Base-by-base conservation (phyloP, 2,888 invertebrate genomes). In the Euproctis similis region DNA sequence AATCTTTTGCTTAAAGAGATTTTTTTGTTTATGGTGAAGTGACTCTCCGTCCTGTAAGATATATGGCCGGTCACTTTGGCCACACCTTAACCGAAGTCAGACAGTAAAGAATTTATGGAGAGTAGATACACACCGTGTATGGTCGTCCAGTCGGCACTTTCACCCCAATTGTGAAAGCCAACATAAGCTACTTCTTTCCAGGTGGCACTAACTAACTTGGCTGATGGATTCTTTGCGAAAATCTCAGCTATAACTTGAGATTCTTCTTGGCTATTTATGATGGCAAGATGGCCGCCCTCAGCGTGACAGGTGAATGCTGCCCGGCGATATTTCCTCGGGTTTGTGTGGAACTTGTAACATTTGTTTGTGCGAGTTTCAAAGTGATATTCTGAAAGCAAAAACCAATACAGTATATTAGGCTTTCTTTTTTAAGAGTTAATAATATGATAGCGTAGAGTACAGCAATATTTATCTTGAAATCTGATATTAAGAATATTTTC, bases 301-400 rank as follows among this genome's bases (percentile, higher is more conserved):
- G 59, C 61, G n/a, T 43, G 33, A 22, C 69, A 69, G 2, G 58
- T 33, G 58, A 61, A 60, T 42, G 46, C 56, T 0, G 65, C 69
- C 0, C 58, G 42, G 0, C 57, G 46, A 61, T 64, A 70, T 3
- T 47, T 45, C 1, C 53, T 46, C 1, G 59, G 58, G 1, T 45
- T 35, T 1, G 24, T 36, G 38, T 68, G 68, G 43, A 65, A 61
- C 35, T 70, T 69, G 43, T 70, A 70, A 28, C 68, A 70, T 13
- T 45, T 60, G 1, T 57, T 53, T 0, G 67, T 66, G 2, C 53
- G 34, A 0, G 24, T 2, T 3, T 63, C 53, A 1, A 51, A 12
- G 0, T 8, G 34, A 34, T 69, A 69, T n/a, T 34, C 69, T 69
- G 42, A n/a, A n/a, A n/a, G n/a, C n/a, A n/a, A n/a, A n/a, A n/a